A percentile compares a stretch with the other conserved stretches of the same genome.
phyloP scores from a whole-genome alignment of 2,888 invertebrate species.

The Apotomis turbidana region DNA sequence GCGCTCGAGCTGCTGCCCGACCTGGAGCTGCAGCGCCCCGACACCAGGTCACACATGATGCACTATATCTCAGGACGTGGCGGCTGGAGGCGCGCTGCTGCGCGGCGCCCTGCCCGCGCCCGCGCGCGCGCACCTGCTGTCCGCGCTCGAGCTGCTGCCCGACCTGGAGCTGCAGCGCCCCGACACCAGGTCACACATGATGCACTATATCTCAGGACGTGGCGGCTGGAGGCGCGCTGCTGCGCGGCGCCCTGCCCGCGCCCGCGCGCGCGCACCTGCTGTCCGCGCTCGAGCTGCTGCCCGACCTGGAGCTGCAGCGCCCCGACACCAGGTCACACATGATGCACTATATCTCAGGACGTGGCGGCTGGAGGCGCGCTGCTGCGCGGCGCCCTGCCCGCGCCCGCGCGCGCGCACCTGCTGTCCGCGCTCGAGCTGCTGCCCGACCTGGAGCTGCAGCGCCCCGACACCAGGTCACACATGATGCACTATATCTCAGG shows the following conservation, averaged over 20 bases:
- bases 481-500: no score
- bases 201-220: not conserved
- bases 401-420: constrained; percentile 79
- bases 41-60: no score
- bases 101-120: constrained; percentile 81
- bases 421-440: constrained; percentile 88
- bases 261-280: constrained; percentile 54
- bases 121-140: constrained; percentile 89
- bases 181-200: constrained; percentile 68
- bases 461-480: constrained; percentile 75
- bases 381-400: constrained; percentile 63
- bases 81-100: constrained; percentile 91
- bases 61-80: no score
- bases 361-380: no score
- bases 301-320: constrained; percentile 90
- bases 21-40: no score
- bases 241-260: no score
- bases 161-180: constrained; percentile 89
- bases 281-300: constrained; percentile 87
- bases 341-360: no score
- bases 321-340: constrained; percentile 65
- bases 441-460: constrained; percentile 87
- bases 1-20: no score
- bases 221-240: no score
- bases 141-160: constrained; percentile 87